Evolutionary conservation across 2,797 vertebrate species (phyloP).

Genomic region (Heliangelus exortis): DNA sequence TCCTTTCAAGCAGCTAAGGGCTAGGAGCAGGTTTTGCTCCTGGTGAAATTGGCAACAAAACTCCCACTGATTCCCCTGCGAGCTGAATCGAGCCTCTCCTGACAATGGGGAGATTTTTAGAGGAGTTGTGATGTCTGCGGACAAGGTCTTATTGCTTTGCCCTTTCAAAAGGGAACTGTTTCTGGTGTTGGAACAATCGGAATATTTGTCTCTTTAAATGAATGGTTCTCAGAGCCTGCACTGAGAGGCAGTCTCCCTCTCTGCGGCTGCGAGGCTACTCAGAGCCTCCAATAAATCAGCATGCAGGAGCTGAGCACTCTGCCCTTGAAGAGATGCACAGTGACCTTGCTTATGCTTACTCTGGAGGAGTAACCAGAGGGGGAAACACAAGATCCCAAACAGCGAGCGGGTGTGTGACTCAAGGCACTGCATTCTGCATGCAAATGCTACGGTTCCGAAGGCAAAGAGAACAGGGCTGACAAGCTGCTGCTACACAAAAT

Average conservation of each 20-base stretch:
- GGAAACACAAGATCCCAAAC: slow-evolving; percentile 9
- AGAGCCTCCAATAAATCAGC: slow-evolving; percentile 68
- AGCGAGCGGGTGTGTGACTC: slow-evolving; percentile 22
- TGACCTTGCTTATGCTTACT: slow-evolving; percentile 86
- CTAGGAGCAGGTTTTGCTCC: background rate
- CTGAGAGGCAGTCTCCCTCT: slow-evolving; percentile 30
- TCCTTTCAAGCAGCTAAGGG: background rate
- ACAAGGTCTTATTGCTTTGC: slow-evolving; percentile 39
- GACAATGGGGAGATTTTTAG: background rate
- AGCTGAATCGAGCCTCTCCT: background rate
- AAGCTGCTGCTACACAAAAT: background rate
- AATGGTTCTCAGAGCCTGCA: slow-evolving; percentile 21
- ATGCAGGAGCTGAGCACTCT: slow-evolving; percentile 52
- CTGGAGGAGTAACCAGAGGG: slow-evolving; percentile 20
- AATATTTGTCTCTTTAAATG: slow-evolving; percentile 57
- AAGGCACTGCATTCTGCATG: slow-evolving; percentile 34
- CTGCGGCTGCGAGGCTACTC: slow-evolving; percentile 39
- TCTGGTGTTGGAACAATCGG: background rate
- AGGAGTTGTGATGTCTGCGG: background rate
- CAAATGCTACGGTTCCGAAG: background rate
- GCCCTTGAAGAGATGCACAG: slow-evolving; percentile 79
- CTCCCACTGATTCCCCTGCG: background rate
- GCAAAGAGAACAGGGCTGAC: background rate
- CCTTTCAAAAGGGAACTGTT: background rate
- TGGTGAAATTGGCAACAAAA: background rate